phyloP scores from a whole-genome alignment of 2,888 invertebrate genomes.

The Pharmacophagus antenor region DNA sequence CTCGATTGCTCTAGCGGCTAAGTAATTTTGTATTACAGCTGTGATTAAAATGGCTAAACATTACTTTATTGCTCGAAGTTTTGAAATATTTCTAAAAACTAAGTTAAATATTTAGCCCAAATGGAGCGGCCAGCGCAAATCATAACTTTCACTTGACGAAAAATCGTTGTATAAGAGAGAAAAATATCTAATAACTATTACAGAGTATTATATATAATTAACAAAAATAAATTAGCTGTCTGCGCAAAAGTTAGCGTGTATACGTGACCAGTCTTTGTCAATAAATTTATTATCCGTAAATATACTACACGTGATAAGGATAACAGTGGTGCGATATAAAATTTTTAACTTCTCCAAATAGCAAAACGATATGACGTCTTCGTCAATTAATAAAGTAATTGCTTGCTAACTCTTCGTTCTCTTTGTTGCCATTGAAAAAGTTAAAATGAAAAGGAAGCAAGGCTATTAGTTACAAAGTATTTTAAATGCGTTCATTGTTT shows the following conservation, averaged over 20 bases:
- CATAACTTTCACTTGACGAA: background rate
- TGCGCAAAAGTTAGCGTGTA: background rate
- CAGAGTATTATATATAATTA: background rate
- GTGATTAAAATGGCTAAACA: conserved; percentile 7
- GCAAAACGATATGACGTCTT: conserved; percentile 16
- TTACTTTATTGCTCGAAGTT: background rate
- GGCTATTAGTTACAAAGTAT: conserved; percentile 58
- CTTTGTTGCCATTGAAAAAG: conserved; percentile 23
- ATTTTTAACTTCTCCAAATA: conserved; percentile 10
- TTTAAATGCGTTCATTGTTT: conserved; percentile 66
- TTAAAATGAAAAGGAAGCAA: conserved; percentile 26
- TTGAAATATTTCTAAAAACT: background rate
- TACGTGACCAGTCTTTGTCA: too few species aligned
- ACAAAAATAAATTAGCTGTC: background rate
- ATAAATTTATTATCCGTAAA: background rate
- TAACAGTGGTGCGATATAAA: background rate
- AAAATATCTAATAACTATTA: too few species aligned
- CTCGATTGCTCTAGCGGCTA: conserved; percentile 13
- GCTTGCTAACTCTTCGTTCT: conserved; percentile 20
- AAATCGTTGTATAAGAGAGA: background rate
- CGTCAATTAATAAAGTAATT: conserved; percentile 27
- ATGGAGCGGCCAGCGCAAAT: background rate
- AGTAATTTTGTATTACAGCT: conserved; percentile 13
- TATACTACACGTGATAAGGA: background rate
- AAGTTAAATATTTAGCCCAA: too few species aligned